Evolutionary conservation across 92 coral and sea anemone species (phyloP), one percentile per base, ranked within the genome.

Genomic region (Umimayanthus chanpuru): DNA sequence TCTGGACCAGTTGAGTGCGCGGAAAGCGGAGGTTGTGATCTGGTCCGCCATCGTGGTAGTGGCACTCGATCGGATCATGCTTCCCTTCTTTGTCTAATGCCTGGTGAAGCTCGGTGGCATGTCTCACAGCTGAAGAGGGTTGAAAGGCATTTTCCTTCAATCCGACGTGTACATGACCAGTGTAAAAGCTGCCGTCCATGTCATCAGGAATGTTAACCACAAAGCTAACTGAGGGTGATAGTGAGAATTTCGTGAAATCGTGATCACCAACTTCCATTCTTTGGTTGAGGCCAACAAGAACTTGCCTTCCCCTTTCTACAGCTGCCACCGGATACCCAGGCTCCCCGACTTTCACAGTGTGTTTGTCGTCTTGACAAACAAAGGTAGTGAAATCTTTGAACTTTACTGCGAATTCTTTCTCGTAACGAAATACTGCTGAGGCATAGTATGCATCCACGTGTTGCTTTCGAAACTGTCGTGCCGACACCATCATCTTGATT

Each of bases 291-390:
- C 93, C 91, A 23, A 92, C 93, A 40, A 90, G 39, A 25, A 92
- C 92, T 38, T 83, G 77, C 41, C 88, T 92, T 73, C 91, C 93
- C 61, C 91, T 77, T 91, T 90, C 91, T 11, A 85, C 93, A 74
- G 93, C 93, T 53, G 93, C 91, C 50, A 92, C 80, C 7, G 93
- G 95, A 77, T 82, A 88, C n/a, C 83, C 86, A 32, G 95, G 93
- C 67, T 92, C 94, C 0, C 94, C 94, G 14, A 86, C 81, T 77
- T 90, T 92, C 79, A 87, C 85, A 38, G 89, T 90, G 76, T 92
- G 95, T 79, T 92, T 92, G n/a, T n/a, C n/a, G n/a, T n/a, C n/a
- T n/a, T n/a, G n/a, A n/a, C n/a, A n/a, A n/a, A n/a, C n/a, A n/a
- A 84, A 32, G 43, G 91, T 92, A 82, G 90, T 55, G 50, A 82